Conservation (phyloP, 30 jellyfish, hydroid and myxozoan species). For the Hydractinia echinata region DNA sequence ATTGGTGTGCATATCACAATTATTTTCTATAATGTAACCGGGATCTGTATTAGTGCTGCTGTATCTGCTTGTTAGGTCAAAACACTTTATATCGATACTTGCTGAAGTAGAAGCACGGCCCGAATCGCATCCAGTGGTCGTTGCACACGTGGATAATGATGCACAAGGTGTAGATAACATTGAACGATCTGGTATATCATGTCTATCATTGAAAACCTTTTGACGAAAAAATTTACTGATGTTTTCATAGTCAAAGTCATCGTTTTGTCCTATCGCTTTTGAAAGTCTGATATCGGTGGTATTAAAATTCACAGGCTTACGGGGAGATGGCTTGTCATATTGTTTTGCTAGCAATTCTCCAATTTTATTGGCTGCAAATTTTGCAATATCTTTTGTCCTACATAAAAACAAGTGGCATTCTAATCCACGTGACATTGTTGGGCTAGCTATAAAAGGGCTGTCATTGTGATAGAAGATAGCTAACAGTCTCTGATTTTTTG, state of each 20-base stretch:
- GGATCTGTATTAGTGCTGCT: neutral
- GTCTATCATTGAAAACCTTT: conserved; percentile 11
- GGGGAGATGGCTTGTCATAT: conserved; percentile 14
- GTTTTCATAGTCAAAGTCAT: conserved; percentile 37
- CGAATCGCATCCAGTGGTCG: conserved; percentile 44
- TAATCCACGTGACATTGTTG: conserved; percentile 40
- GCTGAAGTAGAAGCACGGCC: conserved; percentile 41
- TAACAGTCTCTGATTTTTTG: conserved; percentile 61
- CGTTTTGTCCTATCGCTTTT: conserved; percentile 1
- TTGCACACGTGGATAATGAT: conserved; percentile 26
- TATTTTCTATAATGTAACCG: too few relatives aligned
- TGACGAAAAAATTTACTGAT: conserved; percentile 33
- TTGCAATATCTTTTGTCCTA: conserved; percentile 62
- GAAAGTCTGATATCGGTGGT: conserved; percentile 17
- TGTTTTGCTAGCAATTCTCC: conserved; percentile 52
- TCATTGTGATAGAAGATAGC: conserved; percentile 90
- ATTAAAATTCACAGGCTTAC: neutral
- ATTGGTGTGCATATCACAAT: neutral
- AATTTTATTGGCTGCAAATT: conserved; percentile 60
- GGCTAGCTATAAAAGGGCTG: conserved; percentile 38
- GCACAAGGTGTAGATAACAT: conserved; percentile 35
- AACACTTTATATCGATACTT: conserved; percentile 14
- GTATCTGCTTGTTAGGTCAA: neutral
- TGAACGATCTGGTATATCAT: conserved; percentile 1
- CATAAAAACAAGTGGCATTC: conserved; percentile 82